phyloP scores from a whole-genome alignment of 2,888 invertebrate genomes.

The Drymonia ruficornis region DNA sequence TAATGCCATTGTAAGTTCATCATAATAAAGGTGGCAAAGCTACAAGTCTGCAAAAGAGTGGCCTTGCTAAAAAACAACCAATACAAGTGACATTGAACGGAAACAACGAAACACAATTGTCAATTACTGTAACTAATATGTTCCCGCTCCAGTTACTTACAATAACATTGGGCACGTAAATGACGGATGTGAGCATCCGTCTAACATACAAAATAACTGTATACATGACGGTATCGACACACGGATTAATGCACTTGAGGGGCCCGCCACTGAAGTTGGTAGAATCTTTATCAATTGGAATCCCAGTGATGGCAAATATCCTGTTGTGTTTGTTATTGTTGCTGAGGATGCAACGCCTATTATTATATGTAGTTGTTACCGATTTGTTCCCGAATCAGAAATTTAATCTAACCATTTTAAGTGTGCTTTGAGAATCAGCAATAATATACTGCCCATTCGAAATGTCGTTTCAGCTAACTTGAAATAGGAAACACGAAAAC shows the following conservation, averaged over 20 bases:
- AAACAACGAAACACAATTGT: constrained; percentile 30
- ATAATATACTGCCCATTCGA: too few species aligned
- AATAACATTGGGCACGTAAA: constrained; percentile 55
- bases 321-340: background rate
- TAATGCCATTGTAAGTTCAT: too few species aligned
- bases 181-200: constrained; percentile 72
- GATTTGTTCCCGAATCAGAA: too few species aligned
- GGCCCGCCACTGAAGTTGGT: constrained; percentile 28
- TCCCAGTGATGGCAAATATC: constrained; percentile 5
- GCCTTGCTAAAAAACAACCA: too few species aligned
- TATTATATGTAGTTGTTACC: too few species aligned
- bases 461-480: too few species aligned
- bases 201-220: constrained; percentile 51
- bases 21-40: too few species aligned
- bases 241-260: constrained; percentile 37
- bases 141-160: constrained; percentile 65
- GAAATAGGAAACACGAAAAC: too few species aligned
- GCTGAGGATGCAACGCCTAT: background rate
- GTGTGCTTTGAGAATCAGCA: too few species aligned
- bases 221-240: constrained; percentile 28
- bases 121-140: constrained; percentile 44
- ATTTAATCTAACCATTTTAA: too few species aligned
- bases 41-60: too few species aligned
- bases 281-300: constrained; percentile 14
- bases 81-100: background rate